Base-by-base conservation (phyloP, 1,140 invertebrate genomes). In the Bicyclus anynana region DNA sequence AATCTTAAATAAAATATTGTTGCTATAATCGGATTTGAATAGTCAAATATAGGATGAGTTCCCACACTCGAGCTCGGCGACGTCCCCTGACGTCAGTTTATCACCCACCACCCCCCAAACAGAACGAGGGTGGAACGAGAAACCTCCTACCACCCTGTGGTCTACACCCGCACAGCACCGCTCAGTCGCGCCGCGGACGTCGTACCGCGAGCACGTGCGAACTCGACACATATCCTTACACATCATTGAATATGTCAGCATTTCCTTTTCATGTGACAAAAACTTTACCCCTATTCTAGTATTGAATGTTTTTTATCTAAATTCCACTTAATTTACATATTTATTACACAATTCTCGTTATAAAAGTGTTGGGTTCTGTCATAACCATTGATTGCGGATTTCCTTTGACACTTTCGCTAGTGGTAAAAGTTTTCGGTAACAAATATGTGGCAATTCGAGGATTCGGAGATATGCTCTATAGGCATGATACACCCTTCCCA, bases 401-500 rank as follows among this genome's bases (percentile, higher is more conserved):
- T 13, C 12, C 27, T 47, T 23, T 47, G 37, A 33, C 23, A 44
- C 21, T n/a, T 60, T 67, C 53, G 40, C 6, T 42, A 50, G 51
- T 35, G 51, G 40, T 47, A 42, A 29, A 63, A 53, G 49, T 55
- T 62, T 44, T 59, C 35, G 42, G 16, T 33, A 23, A 27, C 54
- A 69, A 63, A 44, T 18, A 89, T 90, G 87, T 91, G 90, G 90
- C 86, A 89, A 69, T 87, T 89, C 53, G 90, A 90, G 71, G 91
- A 91, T 69, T 91, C 91, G 53, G 92, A 93, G 88, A 93, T 93
- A 84, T 93, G 90, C 72, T 93, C 93, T 66, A 93, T 94, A 70
- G 93, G 93, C 72, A 93, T 94, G 93, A 90, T 94, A 67, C 82
- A 85, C 65, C 89, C 90, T 14, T 93, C 92, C 60, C 90, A 92